These are phyloP conservation scores for Clarias pachynema DNA, from an alignment of 2,797 vertebrate species.

Conservation along the genomic window DNA sequence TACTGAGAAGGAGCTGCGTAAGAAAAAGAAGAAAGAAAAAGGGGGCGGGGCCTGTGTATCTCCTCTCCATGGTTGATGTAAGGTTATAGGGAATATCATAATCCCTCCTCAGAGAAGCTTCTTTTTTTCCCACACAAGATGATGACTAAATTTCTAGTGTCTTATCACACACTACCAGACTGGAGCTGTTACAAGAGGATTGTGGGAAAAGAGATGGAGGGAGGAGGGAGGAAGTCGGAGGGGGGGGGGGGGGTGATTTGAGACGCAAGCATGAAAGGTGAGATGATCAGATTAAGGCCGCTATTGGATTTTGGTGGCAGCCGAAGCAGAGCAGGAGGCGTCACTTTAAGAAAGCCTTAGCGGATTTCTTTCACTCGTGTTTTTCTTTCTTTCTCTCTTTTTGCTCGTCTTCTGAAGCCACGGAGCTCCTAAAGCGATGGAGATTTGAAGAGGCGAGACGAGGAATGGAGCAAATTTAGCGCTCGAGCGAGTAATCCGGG, in stretches of 20 bases:
- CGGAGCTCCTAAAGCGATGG: slow-evolving; percentile 33
- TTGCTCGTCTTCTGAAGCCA: slow-evolving; percentile 29
- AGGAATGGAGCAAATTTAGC: slow-evolving; percentile 73
- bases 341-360: slow-evolving; percentile 78
- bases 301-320: slow-evolving; percentile 92
- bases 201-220: slow-evolving; percentile 65
- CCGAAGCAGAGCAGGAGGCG: slow-evolving; percentile 89
- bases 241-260: not conserved
- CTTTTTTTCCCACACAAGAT: slow-evolving; percentile 79
- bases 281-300: slow-evolving; percentile 92
- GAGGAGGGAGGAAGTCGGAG: not conserved
- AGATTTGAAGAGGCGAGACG: slow-evolving; percentile 41
- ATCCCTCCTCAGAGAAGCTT: slow-evolving; percentile 88
- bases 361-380: slow-evolving; percentile 75
- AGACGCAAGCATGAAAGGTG: slow-evolving; percentile 91
- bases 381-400: slow-evolving; percentile 35
- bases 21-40: not conserved
- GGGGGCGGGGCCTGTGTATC: slow-evolving; percentile 64
- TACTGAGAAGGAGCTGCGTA: slow-evolving; percentile 60
- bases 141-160: slow-evolving; percentile 99
- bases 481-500: slow-evolving; percentile 68
- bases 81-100: slow-evolving; percentile 94
- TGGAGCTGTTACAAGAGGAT: slow-evolving; percentile 90
- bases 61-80: slow-evolving; percentile 93
- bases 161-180: slow-evolving; percentile 98